Evolutionary conservation across 2,113 vertebrate genomes (phyloP).

Genomic region (Callorhinus ursinus): DNA sequence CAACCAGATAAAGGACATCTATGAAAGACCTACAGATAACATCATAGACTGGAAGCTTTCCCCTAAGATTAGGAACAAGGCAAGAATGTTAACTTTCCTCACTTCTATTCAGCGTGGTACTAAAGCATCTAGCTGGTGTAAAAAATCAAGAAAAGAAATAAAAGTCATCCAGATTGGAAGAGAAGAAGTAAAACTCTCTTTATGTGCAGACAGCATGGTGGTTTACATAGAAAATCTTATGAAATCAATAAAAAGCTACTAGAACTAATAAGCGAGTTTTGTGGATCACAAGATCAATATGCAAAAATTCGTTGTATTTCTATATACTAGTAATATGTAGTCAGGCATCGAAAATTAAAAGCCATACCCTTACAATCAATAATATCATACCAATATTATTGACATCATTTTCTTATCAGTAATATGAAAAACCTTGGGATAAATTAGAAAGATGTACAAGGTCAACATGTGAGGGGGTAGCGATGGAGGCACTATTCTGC

Average conservation of each 20-base stretch:
- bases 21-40: neutral
- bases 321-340: neutral
- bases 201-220: neutral
- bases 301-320: neutral
- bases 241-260: neutral
- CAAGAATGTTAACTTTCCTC: neutral
- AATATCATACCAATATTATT: neutral
- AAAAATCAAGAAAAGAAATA: neutral
- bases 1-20: neutral
- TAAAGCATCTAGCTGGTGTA: neutral
- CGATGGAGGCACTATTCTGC: rapidly evolving
- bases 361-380: neutral
- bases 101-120: neutral
- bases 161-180: neutral
- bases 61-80: neutral
- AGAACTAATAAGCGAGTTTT: neutral
- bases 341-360: neutral
- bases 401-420: neutral
- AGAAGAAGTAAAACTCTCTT: neutral
- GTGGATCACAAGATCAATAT: neutral
- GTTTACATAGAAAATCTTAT: neutral
- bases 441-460: neutral
- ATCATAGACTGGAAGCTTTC: neutral
- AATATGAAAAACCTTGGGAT: neutral
- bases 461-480: neutral